Base-by-base conservation (phyloP, 2,113 vertebrate genomes). In the Potamarius usumacintae region DNA sequence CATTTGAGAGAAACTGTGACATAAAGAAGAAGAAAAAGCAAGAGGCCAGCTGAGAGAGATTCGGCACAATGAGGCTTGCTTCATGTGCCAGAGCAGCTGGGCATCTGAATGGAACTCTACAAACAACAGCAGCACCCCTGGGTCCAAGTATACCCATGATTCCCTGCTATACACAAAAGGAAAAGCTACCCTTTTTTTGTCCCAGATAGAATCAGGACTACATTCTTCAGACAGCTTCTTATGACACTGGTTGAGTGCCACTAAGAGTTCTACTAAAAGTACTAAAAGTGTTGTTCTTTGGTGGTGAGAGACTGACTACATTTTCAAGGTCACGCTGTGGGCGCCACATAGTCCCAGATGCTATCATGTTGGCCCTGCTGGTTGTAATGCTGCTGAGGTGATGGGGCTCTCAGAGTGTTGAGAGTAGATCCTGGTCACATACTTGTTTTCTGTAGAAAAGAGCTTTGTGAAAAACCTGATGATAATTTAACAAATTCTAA, bases 81-180 rank as follows among this genome's bases (percentile, higher is more conserved):
- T 93, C 91, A 91, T 90, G 85, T 92, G 93, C 93, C 93, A 91
- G 90, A 82, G 90, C 92, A 93, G 93, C 92, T 94, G 93, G 89
- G 90, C 69, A 69, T 91, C 89, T 94, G 90, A 93, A 94, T 93
- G 89, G 88, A 71, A 53, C 62, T 15, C 60, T 52, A 58, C 53
- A 78, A 60, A 86, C 85, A 83, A 86, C 74, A 81, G 78, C 79
- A 82, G 63, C 42, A 58, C 72, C 84, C 79, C 71, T 18, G 87
- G 86, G 82, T 83, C 83, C 82, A 65, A 55, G 55, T 65, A 57
- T 82, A 81, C 48, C 76, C 63, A 42, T 69, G 85, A 78, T 82
- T 48, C 83, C 30, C 60, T 88, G 74, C 74, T 77, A 74, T 71
- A 77, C 85, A 84, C 81, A 20, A 14, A 76, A 86, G 85, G 34